phyloP scores from a whole-genome alignment of 1,140 invertebrate genomes.

The Eupeodes corollae region DNA sequence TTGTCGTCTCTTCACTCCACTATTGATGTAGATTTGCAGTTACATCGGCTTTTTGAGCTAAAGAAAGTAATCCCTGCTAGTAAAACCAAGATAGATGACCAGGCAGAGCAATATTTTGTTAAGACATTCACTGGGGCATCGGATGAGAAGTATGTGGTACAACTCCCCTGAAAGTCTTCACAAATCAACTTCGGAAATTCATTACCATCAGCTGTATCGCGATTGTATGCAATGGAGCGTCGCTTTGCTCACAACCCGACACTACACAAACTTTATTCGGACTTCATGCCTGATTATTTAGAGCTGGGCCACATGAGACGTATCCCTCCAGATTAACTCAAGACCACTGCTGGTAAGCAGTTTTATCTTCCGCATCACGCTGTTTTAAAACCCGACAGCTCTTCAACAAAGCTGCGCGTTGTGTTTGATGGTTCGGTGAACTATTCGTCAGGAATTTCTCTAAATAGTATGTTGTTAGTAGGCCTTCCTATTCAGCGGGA shows the following conservation, averaged over 20 bases:
- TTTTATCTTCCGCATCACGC: constrained; percentile 14
- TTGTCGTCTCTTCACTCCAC: no score
- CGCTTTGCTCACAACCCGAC: background rate
- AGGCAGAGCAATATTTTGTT: no score
- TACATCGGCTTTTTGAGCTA: no score
- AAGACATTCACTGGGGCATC: no score
- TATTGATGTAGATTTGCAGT: no score
- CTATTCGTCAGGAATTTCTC: constrained; percentile 7
- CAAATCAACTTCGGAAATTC: background rate
- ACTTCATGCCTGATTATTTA: constrained; percentile 24
- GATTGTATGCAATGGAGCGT: background rate
- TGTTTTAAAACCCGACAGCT: no score
- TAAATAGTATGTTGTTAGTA: constrained; percentile 22
- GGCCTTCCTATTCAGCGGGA: constrained; percentile 22
- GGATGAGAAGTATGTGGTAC: no score
- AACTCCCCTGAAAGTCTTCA: background rate
- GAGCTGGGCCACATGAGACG: constrained; percentile 21
- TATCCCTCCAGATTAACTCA: background rate
- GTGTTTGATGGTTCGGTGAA: no score
- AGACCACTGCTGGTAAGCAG: background rate
- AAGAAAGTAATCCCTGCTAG: no score
- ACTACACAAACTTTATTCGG: background rate
- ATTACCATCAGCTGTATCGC: background rate
- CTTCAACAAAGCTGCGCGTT: no score
- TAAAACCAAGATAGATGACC: no score